These are phyloP conservation scores for Nomada lathburiana DNA, from an alignment of 2,888 invertebrate species.

Conservation along the genomic window DNA sequence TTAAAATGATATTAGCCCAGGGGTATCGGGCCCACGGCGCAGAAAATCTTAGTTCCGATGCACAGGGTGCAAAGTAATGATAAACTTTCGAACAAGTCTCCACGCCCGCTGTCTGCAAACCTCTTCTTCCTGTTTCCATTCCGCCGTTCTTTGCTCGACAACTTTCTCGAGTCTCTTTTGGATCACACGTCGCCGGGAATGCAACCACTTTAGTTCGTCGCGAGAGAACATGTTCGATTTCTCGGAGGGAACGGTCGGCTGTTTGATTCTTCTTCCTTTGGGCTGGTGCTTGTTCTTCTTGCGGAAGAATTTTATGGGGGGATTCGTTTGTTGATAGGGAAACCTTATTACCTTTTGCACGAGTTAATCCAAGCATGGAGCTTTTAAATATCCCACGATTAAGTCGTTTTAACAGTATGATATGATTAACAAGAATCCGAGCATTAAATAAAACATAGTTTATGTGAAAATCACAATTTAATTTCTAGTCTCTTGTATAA, in stretches of 20 bases:
- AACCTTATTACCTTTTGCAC: too few species aligned
- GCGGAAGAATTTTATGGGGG: neutral
- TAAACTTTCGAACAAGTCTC: slow-evolving; percentile 80
- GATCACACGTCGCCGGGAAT: slow-evolving; percentile 44
- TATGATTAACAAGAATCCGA: too few species aligned
- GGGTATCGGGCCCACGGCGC: slow-evolving; percentile 58
- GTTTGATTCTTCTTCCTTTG: neutral
- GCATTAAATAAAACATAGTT: too few species aligned
- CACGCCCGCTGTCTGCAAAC: slow-evolving; percentile 55
- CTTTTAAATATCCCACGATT: too few species aligned
- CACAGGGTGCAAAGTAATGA: slow-evolving; percentile 79
- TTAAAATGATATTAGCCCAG: slow-evolving; percentile 81
- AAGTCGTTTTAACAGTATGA: too few species aligned
- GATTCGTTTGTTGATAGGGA: neutral
- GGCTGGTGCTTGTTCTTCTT: neutral
- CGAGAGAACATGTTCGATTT: slow-evolving; percentile 21
- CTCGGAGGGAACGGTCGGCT: neutral
- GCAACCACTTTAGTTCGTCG: slow-evolving; percentile 36
- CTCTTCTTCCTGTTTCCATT: slow-evolving; percentile 38
- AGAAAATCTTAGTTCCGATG: slow-evolving; percentile 66
- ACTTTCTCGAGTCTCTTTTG: slow-evolving; percentile 25
- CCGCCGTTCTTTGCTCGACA: slow-evolving; percentile 8
- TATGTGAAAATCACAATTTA: too few species aligned
- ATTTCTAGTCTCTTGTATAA: too few species aligned
- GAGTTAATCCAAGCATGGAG: too few species aligned